Base-by-base conservation (phyloP, 2,113 vertebrate genomes). In the Ceuthmochares aereus region DNA sequence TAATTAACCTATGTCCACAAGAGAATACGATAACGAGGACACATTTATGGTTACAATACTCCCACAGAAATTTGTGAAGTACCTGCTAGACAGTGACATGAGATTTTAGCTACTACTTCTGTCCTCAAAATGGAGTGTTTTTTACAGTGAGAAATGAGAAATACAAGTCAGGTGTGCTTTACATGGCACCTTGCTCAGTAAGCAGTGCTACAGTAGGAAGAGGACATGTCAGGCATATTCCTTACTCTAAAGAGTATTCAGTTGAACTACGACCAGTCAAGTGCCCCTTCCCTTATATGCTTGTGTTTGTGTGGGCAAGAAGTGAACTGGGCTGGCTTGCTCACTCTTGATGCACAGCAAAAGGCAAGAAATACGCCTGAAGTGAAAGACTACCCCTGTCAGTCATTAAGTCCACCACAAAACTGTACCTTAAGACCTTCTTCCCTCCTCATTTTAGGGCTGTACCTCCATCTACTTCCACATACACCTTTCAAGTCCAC, bases 1-100 rank as follows among this genome's bases (percentile, higher is more conserved):
- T 89, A 95, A 96, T 97, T 95, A 96, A 92, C 84, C 62, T 84
- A 29, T 84, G 87, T 74, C 85, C 88, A 94, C 75, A 92, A 75
- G 49, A 89, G 77, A 82, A 86, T 52, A 90, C 0, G 4, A 45
- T 95, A 94, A 91, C 69, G 74, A 94, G 51, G 79, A 75, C 58
- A 84, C 58, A 73, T 79, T 88, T 55, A 45, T 34, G 6, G 66
- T 84, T 84, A 68, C 1, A 1, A 69, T 77, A 66, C 22, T 87
- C 55, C 40, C 68, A 84, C 55, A 90, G 25, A 64, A 88, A 93
- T 79, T 59, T 79, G 29, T 52, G 59, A 86, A 95, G 68, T 36
- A 77, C 47, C 72, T 87, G 79, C 75, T 76, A 95, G 83, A 90
- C 78, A 69, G 30, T 26, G 75, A 84, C 81, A 82, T 29, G 56